A percentile compares a stretch with the other conserved stretches of the same genome.
Evolutionary conservation across 2,113 vertebrate species (phyloP).

Genomic region (Phalacrocorax brasilianus): DNA sequence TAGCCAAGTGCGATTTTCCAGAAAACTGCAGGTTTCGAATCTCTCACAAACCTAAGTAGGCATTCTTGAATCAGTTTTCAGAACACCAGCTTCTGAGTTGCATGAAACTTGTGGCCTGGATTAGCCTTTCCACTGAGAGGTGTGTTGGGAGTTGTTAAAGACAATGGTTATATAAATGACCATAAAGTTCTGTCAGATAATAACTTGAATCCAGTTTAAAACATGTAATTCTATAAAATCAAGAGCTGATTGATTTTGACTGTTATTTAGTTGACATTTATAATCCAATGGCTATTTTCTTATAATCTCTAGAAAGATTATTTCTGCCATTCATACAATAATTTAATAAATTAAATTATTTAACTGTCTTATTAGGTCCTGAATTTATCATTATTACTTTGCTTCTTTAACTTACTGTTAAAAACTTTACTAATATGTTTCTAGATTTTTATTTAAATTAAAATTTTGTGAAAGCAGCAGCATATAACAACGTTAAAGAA

Average conservation of each 20-base stretch:
- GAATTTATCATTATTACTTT: background rate
- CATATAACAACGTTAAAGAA: background rate
- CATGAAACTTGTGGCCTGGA: background rate
- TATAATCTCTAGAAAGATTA: background rate
- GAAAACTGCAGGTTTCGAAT: background rate
- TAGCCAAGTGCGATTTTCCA: background rate
- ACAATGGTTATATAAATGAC: background rate
- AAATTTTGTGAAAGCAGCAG: background rate
- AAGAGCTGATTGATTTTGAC: background rate
- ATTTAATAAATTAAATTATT: background rate
- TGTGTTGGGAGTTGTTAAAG: background rate
- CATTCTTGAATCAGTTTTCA: background rate
- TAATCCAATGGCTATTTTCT: background rate
- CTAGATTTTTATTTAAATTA: background rate
- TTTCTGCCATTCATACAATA: background rate
- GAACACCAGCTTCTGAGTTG: background rate
- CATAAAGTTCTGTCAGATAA: background rate
- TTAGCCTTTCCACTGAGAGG: background rate
- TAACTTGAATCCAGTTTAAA: background rate
- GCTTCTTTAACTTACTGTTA: background rate
- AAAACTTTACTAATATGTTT: background rate
- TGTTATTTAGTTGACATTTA: background rate
- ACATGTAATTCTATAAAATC: background rate
- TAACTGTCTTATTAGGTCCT: background rate
- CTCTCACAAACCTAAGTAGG: background rate